These are phyloP conservation scores for Centropus unirufus DNA, from an alignment of 2,113 vertebrate genomes.

Conservation along the genomic window DNA sequence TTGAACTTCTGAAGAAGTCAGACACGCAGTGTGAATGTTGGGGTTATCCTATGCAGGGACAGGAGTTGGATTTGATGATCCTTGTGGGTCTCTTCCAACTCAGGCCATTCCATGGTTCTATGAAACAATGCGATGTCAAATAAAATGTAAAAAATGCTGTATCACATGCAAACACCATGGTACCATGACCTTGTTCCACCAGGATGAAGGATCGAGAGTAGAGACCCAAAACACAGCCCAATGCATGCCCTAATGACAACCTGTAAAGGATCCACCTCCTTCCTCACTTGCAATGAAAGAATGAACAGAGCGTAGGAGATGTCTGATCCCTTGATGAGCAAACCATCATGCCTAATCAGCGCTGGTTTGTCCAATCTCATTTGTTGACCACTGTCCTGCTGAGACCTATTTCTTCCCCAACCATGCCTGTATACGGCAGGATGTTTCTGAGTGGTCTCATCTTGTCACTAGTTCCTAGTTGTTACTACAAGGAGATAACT, in stretches of 20 bases:
- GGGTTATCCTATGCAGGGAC: no score
- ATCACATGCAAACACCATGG: background rate
- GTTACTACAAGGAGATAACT: background rate
- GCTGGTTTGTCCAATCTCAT: background rate
- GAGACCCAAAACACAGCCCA: background rate
- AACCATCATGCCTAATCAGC: background rate
- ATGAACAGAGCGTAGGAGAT: background rate
- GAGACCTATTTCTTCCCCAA: background rate
- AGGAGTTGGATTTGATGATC: no score
- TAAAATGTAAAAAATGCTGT: background rate
- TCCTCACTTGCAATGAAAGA: background rate
- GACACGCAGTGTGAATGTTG: no score
- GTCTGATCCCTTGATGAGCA: background rate
- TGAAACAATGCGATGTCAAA: fast-evolving
- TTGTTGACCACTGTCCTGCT: background rate
- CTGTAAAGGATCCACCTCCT: background rate
- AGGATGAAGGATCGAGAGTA: background rate
- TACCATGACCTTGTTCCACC: background rate
- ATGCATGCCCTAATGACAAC: fast-evolving
- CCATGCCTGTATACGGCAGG: background rate
- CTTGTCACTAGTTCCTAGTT: background rate
- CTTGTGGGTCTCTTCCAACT: no score
- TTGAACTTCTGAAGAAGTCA: no score
- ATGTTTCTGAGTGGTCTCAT: background rate
- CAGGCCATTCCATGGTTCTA: no score